phyloP scores from a whole-genome alignment of 2,888 invertebrate species.

The Polydrusus tereticollis region DNA sequence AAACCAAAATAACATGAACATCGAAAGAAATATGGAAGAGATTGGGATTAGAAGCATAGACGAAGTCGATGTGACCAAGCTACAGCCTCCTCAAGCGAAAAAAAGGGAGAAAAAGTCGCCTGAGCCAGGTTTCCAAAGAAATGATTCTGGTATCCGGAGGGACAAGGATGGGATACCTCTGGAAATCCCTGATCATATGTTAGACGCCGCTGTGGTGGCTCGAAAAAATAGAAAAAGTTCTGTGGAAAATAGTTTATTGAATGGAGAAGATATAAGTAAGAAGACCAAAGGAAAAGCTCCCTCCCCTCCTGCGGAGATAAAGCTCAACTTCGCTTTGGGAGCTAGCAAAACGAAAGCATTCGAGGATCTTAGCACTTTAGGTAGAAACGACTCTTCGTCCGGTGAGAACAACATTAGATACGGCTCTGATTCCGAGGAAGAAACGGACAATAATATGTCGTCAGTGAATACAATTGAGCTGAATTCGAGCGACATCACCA shows the following conservation, averaged over 20 bases:
- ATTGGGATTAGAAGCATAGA: constrained; percentile 61
- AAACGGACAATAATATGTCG: constrained; percentile 67
- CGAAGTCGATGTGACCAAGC: constrained; percentile 68
- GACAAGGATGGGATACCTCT: constrained; percentile 76
- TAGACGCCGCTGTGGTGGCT: constrained; percentile 80
- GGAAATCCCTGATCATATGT: constrained; percentile 79
- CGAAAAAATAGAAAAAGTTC: constrained; percentile 75
- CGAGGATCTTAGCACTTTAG: constrained; percentile 39
- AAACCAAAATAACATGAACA: constrained; percentile 65
- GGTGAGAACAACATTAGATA: constrained; percentile 6
- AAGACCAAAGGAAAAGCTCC: constrained; percentile 82
- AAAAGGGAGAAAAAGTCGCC: constrained; percentile 66
- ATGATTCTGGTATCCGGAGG: constrained; percentile 72
- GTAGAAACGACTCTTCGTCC: constrained; percentile 10
- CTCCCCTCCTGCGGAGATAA: constrained; percentile 67
- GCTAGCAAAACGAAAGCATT: constrained; percentile 31
- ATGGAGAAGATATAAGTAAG: constrained; percentile 68
- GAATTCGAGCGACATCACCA: constrained; percentile 81
- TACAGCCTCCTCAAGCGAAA: constrained; percentile 68
- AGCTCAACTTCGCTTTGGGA: constrained; percentile 24
- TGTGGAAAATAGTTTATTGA: constrained; percentile 55
- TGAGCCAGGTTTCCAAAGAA: constrained; percentile 64
- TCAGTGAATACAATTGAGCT: constrained; percentile 78
- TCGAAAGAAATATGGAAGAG: constrained; percentile 57
- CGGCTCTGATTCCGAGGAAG: constrained; percentile 66